Percentiles rank a stretch among this genome's conserved stretches.
Evolutionary conservation across 2,888 invertebrate genomes (phyloP).

Genomic region (Eupeodes luniger): DNA sequence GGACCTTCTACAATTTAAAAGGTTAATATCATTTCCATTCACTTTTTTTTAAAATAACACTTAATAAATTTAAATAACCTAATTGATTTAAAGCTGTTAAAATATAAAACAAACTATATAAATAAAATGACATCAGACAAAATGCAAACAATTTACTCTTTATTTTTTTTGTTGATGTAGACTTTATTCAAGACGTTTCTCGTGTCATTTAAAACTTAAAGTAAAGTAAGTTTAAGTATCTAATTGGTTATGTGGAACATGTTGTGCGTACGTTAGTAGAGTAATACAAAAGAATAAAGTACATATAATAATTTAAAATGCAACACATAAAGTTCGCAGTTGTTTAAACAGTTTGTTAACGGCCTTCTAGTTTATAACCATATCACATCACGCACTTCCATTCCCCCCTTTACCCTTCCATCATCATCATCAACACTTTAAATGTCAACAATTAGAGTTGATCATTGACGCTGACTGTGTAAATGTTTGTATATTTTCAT

Average conservation of each 20-base stretch:
- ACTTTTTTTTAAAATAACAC: not conserved
- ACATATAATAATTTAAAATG: conserved; percentile 39
- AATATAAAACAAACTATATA: conserved; percentile 40
- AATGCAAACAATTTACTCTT: conserved; percentile 20
- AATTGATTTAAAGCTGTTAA: conserved; percentile 23
- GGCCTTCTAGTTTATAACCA: conserved; percentile 30
- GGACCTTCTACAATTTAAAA: not conserved
- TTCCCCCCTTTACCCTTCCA: too few relatives aligned
- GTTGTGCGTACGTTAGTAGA: conserved; percentile 39
- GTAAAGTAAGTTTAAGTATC: conserved; percentile 21
- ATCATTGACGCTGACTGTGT: conserved; percentile 39
- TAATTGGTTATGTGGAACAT: conserved; percentile 65
- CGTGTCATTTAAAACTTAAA: conserved; percentile 34
- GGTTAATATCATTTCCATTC: not conserved
- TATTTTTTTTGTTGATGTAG: not conserved
- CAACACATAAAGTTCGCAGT: conserved; percentile 42
- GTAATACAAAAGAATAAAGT: conserved; percentile 29
- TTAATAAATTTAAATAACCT: not conserved
- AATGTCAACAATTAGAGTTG: conserved; percentile 50
- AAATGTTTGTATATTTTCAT: conserved; percentile 7
- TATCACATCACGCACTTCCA: not conserved
- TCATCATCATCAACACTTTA: conserved; percentile 15
- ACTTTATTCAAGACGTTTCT: conserved; percentile 10
- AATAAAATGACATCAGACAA: conserved; percentile 13
- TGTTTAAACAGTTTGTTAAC: conserved; percentile 55